Evolutionary conservation across 2,113 vertebrate species (phyloP).

Genomic region (Trochalopteron elliotii): DNA sequence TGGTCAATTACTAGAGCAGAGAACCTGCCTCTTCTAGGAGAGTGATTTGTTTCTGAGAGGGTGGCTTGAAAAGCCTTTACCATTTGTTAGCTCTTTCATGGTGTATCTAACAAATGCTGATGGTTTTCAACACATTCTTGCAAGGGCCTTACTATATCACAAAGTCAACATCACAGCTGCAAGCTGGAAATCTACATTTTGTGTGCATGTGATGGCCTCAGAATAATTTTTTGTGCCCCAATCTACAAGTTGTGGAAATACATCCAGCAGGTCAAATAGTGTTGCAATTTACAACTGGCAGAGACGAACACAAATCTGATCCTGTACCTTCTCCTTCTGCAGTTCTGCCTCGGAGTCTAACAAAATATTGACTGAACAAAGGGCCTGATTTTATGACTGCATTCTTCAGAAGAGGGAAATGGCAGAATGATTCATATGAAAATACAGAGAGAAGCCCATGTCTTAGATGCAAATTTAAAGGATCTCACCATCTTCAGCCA

Average conservation of each 20-base stretch:
- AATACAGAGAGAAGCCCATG: neutral
- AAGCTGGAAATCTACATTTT: neutral
- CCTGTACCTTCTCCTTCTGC: neutral
- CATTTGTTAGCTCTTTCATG: neutral
- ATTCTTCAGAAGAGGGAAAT: neutral
- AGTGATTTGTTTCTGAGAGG: neutral
- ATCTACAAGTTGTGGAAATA: neutral
- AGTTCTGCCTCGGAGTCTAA: neutral
- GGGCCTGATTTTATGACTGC: neutral
- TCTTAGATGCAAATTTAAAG: neutral
- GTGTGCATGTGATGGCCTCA: neutral
- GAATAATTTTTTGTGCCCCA: accelerated
- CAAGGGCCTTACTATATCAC: neutral
- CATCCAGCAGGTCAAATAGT: neutral
- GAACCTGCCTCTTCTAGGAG: neutral
- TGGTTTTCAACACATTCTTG: neutral
- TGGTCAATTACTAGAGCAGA: neutral
- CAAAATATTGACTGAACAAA: neutral
- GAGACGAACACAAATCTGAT: neutral
- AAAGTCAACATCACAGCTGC: neutral
- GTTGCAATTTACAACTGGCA: neutral
- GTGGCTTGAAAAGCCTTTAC: neutral
- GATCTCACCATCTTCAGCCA: neutral
- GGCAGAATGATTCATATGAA: neutral
- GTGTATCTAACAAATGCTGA: neutral